Percentiles rank a stretch among this genome's conserved stretches.
phyloP scores from a whole-genome alignment of 92 coral and sea anemone species.

The Bergia puertoricense region DNA sequence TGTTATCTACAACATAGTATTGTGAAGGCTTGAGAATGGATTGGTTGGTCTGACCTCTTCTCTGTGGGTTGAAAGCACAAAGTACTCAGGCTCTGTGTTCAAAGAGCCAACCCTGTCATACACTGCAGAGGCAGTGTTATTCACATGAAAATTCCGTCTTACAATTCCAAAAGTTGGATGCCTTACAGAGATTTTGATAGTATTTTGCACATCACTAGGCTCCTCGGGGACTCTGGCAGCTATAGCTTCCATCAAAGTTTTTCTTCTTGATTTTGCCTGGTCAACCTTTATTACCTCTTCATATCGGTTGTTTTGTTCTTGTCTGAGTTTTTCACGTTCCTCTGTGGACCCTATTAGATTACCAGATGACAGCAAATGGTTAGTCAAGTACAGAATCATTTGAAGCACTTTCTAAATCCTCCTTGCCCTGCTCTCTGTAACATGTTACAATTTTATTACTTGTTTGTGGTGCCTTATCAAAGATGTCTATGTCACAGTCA shows the following conservation, averaged over 20 bases:
- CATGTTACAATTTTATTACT: conserved; percentile 4
- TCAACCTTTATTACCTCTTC: conserved; percentile 21
- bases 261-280: conserved; percentile 31
- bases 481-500: neutral
- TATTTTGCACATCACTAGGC: conserved; percentile 31
- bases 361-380: too few relatives aligned
- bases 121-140: neutral
- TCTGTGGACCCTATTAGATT: conserved; percentile 20
- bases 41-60: conserved; percentile 2
- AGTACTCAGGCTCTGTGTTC: neutral
- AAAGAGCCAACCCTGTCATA: conserved; percentile 1
- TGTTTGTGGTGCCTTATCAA: conserved; percentile 13
- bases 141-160: neutral
- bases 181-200: conserved; percentile 28
- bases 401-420: neutral
- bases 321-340: neutral
- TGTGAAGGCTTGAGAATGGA: too few relatives aligned
- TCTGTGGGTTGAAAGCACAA: neutral
- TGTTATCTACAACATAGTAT: too few relatives aligned
- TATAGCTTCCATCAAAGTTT: conserved; percentile 27
- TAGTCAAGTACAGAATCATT: too few relatives aligned
- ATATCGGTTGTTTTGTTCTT: conserved; percentile 31
- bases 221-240: conserved; percentile 30
- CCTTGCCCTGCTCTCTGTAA: neutral
- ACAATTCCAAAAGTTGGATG: conserved; percentile 24